These are phyloP conservation scores for Onthophagus taurus DNA, from an alignment of 1,140 invertebrate genomes.

Conservation along the genomic window DNA sequence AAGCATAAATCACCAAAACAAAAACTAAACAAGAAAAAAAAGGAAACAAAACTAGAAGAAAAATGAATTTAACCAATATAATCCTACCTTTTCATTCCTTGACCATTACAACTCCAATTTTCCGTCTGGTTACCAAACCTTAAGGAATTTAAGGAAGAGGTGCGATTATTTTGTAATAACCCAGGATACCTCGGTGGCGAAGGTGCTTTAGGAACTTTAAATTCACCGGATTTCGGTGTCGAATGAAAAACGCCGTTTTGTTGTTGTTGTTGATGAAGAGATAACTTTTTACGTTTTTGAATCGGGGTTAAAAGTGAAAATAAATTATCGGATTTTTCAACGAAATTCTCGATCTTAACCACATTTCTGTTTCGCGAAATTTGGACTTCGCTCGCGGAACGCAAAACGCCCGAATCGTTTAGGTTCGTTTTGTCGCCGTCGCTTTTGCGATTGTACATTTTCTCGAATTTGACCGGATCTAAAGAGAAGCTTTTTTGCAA, in stretches of 20 bases:
- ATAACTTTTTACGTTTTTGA: conserved; percentile 27
- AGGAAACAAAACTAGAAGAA: too few species aligned
- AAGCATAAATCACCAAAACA: too few species aligned
- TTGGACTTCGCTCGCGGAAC: conserved; percentile 34
- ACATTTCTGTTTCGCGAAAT: conserved; percentile 24
- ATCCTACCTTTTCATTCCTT: too few species aligned
- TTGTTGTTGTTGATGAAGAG: too few species aligned
- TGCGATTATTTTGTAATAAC: conserved; percentile 13
- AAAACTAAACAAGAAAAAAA: too few species aligned
- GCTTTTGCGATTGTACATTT: too few species aligned
- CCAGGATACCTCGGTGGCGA: not conserved
- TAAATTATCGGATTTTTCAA: conserved; percentile 27
- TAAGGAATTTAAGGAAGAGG: conserved; percentile 24
- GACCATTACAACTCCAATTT: too few species aligned
- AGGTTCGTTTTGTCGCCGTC: too few species aligned
- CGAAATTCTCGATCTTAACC: conserved; percentile 15
- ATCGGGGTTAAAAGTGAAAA: conserved; percentile 32
- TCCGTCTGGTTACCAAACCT: conserved; percentile 16
- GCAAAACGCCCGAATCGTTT: conserved; percentile 29
- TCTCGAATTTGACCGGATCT: not conserved
- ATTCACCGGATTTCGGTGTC: not conserved
- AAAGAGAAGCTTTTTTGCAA: conserved; percentile 27
- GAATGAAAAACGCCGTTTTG: conserved; percentile 2
- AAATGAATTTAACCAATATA: too few species aligned
- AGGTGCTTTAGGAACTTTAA: conserved; percentile 5